Conservation (phyloP, 2,888 invertebrate genomes). For the Drosophila barbarae region DNA sequence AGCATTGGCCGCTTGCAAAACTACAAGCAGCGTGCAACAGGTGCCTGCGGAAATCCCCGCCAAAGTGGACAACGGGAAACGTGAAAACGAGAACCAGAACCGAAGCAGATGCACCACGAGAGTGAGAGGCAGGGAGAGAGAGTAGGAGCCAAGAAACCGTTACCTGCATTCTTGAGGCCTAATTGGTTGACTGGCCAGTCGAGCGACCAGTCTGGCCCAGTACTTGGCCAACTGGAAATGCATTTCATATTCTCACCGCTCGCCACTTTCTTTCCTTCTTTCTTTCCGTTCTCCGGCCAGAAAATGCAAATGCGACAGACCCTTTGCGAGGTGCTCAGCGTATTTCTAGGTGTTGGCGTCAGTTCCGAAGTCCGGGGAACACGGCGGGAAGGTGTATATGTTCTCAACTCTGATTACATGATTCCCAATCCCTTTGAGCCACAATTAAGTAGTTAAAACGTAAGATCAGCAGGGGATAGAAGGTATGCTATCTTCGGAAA, state of each 20-base stretch:
- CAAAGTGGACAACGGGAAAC: constrained; percentile 19
- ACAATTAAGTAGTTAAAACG: too few relatives aligned
- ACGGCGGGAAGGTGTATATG: not conserved
- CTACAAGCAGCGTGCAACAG: constrained; percentile 46
- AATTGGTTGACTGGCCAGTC: constrained; percentile 52
- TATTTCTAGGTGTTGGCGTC: not conserved
- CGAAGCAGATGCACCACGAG: constrained; percentile 1
- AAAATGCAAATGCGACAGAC: constrained; percentile 39
- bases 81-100: constrained; percentile 11
- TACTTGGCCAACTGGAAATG: constrained; percentile 54
- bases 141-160: constrained; percentile 58
- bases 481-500: not conserved
- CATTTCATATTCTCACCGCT: constrained; percentile 22
- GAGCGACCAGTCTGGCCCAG: constrained; percentile 29
- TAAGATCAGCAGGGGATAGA: not conserved
- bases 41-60: constrained; percentile 51
- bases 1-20: constrained; percentile 25
- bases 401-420: not conserved
- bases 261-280: constrained; percentile 43
- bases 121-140: constrained; percentile 1
- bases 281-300: constrained; percentile 42
- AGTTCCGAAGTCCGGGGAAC: not conserved
- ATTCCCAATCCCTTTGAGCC: not conserved
- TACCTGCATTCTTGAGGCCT: constrained; percentile 60
- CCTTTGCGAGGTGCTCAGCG: constrained; percentile 10